Conservation (phyloP, 2,113 vertebrate genomes). For the Zootoca vivipara region DNA sequence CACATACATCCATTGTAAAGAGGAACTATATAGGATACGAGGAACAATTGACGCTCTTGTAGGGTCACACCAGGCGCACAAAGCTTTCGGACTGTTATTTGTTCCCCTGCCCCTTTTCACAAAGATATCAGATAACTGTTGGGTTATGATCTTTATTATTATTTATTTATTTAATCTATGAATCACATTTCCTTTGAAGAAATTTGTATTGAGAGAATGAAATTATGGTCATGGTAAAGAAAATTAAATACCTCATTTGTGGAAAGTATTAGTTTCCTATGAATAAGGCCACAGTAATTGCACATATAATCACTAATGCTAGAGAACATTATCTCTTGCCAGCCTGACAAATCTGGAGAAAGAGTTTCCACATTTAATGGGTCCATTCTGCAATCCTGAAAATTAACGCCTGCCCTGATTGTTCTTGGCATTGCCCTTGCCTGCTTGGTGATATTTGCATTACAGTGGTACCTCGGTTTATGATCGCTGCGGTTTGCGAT, state of each 20-base stretch:
- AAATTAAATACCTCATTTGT: neutral
- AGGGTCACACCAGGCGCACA: neutral
- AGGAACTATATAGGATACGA: neutral
- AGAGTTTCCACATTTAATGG: too few species aligned
- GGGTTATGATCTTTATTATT: too few species aligned
- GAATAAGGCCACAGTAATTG: neutral
- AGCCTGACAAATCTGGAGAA: neutral
- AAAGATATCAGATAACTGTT: neutral
- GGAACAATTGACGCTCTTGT: neutral
- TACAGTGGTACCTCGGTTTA: too few species aligned
- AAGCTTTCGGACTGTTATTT: neutral
- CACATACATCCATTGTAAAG: neutral
- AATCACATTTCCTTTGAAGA: too few species aligned
- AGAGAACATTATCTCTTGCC: neutral
- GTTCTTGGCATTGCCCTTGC: neutral
- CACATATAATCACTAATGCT: neutral
- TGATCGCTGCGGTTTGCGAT: too few species aligned
- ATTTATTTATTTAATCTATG: too few species aligned
- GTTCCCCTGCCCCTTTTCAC: neutral
- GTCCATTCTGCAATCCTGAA: neutral
- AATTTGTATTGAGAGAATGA: neutral
- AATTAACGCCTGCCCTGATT: too few species aligned
- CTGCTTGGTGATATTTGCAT: neutral
- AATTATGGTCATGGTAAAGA: neutral
- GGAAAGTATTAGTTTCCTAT: neutral